A percentile compares a stretch with the other conserved stretches of the same genome.
Conservation (phyloP, 2,888 invertebrate genomes). For the Heliconius charithonia region DNA sequence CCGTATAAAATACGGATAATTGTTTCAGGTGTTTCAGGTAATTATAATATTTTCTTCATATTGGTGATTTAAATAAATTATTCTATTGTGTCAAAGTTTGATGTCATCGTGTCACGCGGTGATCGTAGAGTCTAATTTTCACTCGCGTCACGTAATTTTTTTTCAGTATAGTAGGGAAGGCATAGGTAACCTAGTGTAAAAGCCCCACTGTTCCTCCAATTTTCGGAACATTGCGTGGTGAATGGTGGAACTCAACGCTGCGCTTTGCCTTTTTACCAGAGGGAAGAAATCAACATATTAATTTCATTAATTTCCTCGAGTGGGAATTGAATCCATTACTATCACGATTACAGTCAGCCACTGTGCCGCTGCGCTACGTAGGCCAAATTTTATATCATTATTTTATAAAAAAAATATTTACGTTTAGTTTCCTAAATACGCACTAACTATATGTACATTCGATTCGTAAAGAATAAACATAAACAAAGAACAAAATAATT, state of each 20-base stretch:
- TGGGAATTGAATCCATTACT: not conserved
- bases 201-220: not conserved
- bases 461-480: too few relatives aligned
- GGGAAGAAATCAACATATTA: not conserved
- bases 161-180: not conserved
- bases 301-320: not conserved
- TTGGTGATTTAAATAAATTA: not conserved
- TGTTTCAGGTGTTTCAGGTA: not conserved
- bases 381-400: not conserved
- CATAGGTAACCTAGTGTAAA: not conserved
- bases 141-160: not conserved
- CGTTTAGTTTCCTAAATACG: too few relatives aligned
- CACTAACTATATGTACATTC: too few relatives aligned
- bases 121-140: not conserved
- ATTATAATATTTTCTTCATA: not conserved
- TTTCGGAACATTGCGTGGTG: not conserved
- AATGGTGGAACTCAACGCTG: not conserved
- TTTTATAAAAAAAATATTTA: too few relatives aligned
- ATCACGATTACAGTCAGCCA: too few relatives aligned
- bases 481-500: too few relatives aligned
- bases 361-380: not conserved
- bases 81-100: not conserved
- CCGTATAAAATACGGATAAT: not conserved
- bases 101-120: not conserved
- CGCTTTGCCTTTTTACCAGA: not conserved